phyloP scores from a whole-genome alignment of 2,113 vertebrate genomes.

The Menura novaehollandiae region DNA sequence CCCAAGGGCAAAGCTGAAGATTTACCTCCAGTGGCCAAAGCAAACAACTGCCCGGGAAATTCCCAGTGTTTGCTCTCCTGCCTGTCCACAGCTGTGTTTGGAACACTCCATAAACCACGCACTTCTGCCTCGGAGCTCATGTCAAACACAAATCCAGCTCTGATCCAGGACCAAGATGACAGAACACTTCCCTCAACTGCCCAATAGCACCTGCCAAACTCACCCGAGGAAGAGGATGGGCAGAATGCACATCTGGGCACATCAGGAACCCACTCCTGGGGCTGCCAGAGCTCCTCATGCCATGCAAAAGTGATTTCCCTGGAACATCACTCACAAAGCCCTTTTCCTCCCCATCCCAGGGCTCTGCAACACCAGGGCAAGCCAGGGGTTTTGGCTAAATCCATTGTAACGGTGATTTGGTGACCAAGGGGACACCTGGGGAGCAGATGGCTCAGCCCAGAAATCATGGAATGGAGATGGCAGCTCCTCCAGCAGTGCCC shows the following conservation, averaged over 20 bases:
- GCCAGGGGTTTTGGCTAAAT: fast-evolving
- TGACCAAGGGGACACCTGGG: not conserved
- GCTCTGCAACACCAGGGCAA: not conserved
- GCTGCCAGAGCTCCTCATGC: not conserved
- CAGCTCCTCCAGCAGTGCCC: not conserved
- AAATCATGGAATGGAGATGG: not conserved
- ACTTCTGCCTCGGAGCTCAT: not conserved
- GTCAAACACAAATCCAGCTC: not conserved
- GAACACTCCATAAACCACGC: not conserved
- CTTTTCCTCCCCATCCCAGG: not conserved
- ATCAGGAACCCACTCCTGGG: not conserved
- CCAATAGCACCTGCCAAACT: fast-evolving
- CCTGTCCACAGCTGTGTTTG: not conserved
- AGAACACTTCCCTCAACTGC: not conserved
- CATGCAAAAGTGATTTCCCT: fast-evolving
- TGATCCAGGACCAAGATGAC: not conserved
- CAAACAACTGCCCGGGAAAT: not conserved
- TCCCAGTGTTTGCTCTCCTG: not conserved
- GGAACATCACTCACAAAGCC: not conserved
- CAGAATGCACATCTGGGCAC: not conserved
- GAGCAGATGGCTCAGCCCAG: not conserved
- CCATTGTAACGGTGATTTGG: fast-evolving
- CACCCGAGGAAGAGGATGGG: not conserved
- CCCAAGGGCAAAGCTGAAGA: not conserved
- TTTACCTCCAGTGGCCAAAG: slow-evolving; percentile 38